A percentile compares a stretch with the other conserved stretches of the same genome.
These are phyloP conservation scores for Lepilemur ruficaudatus DNA, from an alignment of 2,797 vertebrate genomes.

Conservation along the genomic window DNA sequence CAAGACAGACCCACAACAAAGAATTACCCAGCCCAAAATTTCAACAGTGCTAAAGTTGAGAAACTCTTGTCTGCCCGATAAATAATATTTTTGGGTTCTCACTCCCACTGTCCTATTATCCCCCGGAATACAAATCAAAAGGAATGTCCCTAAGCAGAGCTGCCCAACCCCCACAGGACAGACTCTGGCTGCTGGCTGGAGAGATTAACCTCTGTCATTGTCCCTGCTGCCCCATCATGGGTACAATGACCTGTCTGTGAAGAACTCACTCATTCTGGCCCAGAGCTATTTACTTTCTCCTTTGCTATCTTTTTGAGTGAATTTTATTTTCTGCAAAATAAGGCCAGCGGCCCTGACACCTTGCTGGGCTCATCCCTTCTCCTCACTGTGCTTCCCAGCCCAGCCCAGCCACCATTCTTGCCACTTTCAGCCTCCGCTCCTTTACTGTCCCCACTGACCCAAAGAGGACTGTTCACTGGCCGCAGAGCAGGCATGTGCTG, in stretches of 20 bases:
- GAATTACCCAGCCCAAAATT: not conserved
- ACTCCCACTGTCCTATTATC: not conserved
- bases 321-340: slow-evolving; percentile 21
- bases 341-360: not conserved
- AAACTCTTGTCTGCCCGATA: not conserved
- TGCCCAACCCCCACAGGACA: not conserved
- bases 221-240: not conserved
- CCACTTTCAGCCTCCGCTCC: not conserved
- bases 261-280: not conserved
- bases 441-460: not conserved
- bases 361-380: not conserved
- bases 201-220: not conserved
- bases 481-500: not conserved
- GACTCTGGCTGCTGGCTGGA: not conserved
- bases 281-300: slow-evolving; percentile 1
- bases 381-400: not conserved
- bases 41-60: not conserved
- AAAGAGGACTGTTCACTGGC: not conserved
- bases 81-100: not conserved
- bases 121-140: not conserved
- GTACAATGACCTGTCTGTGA: not conserved
- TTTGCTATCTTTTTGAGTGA: not conserved
- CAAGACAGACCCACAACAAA: not conserved
- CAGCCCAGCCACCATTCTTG: not conserved
- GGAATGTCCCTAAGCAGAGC: not conserved